These are phyloP conservation scores for Pterocles orientalis DNA, from an alignment of 2,113 vertebrate species.

Conservation along the genomic window DNA sequence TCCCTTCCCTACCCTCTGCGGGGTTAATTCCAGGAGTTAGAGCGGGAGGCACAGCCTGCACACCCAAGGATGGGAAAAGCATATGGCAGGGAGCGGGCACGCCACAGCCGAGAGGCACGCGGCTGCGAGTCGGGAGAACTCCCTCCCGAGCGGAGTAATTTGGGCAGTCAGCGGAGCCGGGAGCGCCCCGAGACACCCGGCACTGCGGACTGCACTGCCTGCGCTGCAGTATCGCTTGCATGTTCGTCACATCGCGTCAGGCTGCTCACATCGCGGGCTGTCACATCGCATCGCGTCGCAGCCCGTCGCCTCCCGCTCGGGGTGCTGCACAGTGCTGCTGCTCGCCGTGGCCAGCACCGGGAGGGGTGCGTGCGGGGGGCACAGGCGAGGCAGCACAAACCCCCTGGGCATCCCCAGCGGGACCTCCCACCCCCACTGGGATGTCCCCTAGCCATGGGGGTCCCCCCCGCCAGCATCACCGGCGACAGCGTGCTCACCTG, in stretches of 20 bases:
- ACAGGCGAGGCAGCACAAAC: fast-evolving
- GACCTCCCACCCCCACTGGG: fast-evolving
- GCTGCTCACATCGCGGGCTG: slow-evolving; percentile 57
- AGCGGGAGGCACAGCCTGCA: background rate
- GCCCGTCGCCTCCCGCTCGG: background rate
- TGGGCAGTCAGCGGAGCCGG: slow-evolving; percentile 2
- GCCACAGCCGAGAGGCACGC: no score
- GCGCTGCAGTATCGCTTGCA: slow-evolving; percentile 29
- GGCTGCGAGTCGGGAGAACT: background rate
- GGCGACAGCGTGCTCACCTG: slow-evolving; percentile 75
- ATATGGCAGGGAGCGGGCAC: background rate
- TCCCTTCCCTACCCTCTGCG: background rate
- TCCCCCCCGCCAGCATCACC: fast-evolving
- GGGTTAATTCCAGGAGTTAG: background rate
- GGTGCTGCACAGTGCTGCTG: background rate
- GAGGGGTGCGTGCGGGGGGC: background rate
- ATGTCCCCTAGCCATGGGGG: fast-evolving
- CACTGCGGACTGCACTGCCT: background rate
- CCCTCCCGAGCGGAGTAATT: slow-evolving; percentile 22
- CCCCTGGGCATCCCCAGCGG: fast-evolving
- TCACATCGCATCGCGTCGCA: slow-evolving; percentile 24
- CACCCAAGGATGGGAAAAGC: background rate
- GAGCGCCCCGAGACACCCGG: background rate
- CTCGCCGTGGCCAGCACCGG: background rate
- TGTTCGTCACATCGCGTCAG: slow-evolving; percentile 67